Conservation (phyloP, 2,113 vertebrate species). For the Origma solitaria region DNA sequence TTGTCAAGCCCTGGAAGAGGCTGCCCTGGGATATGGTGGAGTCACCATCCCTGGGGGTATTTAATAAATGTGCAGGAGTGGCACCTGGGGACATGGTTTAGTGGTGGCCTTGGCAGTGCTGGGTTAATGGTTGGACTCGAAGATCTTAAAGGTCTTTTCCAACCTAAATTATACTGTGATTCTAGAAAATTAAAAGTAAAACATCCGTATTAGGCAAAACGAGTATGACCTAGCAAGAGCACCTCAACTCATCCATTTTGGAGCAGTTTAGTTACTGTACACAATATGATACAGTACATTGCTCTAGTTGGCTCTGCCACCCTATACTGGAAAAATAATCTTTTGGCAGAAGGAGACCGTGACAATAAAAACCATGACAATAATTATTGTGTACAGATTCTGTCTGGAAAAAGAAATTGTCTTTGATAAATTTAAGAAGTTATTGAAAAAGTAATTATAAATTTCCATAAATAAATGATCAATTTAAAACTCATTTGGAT, state of each 20-base stretch:
- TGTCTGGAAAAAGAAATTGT: neutral
- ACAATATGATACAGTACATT: neutral
- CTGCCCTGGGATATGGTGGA: neutral
- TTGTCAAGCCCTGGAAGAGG: neutral
- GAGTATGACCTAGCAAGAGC: neutral
- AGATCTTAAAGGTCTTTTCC: neutral
- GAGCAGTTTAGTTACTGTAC: neutral
- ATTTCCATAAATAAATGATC: neutral
- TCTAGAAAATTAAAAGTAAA: neutral
- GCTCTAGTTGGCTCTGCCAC: neutral
- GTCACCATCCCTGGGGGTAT: neutral
- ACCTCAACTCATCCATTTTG: neutral
- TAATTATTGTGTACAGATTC: neutral
- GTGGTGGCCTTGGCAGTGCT: neutral
- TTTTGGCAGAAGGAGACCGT: neutral
- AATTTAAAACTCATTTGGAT: neutral
- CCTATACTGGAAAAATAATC: neutral
- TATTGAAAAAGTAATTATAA: neutral
- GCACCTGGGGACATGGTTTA: neutral
- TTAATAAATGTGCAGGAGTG: neutral
- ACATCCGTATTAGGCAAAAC: neutral
- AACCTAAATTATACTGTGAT: neutral
- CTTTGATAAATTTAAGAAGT: neutral
- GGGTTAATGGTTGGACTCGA: neutral
- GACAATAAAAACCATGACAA: neutral